A percentile compares a stretch with the other conserved stretches of the same genome.
These are phyloP conservation scores for Vulpes vulpes DNA, from an alignment of 2,113 vertebrate species.

Conservation along the genomic window DNA sequence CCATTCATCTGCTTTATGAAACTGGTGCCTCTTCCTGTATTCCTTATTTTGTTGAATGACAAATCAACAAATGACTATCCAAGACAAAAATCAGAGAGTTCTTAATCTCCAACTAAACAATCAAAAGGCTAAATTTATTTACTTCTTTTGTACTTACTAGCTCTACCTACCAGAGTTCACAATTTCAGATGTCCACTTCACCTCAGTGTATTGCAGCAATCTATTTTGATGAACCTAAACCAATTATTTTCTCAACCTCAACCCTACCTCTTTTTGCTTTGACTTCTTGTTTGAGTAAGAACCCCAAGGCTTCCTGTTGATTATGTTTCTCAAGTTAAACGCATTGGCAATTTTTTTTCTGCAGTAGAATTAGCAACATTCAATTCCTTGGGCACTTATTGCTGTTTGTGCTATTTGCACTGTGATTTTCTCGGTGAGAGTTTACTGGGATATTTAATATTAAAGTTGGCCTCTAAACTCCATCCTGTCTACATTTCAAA, in stretches of 20 bases:
- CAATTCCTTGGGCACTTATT: not conserved
- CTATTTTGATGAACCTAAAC: not conserved
- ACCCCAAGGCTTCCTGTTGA: not conserved
- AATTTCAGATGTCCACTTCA: not conserved
- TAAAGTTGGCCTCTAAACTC: not conserved
- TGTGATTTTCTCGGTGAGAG: not conserved
- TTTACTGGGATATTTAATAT: not conserved
- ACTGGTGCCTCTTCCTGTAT: not conserved
- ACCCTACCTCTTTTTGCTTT: not conserved
- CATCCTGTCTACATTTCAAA: not conserved
- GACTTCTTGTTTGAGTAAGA: not conserved
- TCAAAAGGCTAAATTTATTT: not conserved
- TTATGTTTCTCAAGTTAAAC: not conserved
- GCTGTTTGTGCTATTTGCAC: not conserved
- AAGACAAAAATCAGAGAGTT: not conserved
- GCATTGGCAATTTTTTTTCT: not conserved
- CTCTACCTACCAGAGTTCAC: not conserved
- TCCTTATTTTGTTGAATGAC: not conserved
- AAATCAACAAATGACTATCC: not conserved
- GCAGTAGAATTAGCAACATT: not conserved
- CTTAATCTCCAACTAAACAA: not conserved
- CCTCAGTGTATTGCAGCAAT: not conserved
- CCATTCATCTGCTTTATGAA: not conserved
- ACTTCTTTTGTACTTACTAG: not conserved
- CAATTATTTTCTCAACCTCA: not conserved